Evolutionary conservation across 2,797 vertebrate species (phyloP).

Genomic region (Onychomys leucogaster): DNA sequence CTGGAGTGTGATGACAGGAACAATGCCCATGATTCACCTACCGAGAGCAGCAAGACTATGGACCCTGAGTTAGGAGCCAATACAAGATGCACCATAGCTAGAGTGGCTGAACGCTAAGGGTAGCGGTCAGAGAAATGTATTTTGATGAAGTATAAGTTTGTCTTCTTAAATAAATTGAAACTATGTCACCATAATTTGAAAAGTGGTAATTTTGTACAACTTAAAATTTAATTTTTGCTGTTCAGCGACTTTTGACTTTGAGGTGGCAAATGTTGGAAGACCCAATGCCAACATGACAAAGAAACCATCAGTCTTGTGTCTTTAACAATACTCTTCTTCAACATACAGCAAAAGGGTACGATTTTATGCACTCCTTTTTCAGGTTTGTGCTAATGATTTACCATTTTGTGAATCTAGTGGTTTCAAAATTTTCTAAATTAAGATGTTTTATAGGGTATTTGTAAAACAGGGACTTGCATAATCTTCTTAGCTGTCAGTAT

Average conservation of each 20-base stretch:
- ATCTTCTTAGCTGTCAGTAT: background rate
- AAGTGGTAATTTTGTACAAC: background rate
- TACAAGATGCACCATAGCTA: rapidly evolving
- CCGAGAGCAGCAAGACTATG: rapidly evolving
- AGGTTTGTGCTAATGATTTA: background rate
- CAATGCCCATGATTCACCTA: rapidly evolving
- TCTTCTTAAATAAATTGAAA: background rate
- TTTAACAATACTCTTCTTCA: background rate
- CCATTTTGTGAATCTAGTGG: background rate
- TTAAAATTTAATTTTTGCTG: background rate
- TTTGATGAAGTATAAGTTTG: background rate
- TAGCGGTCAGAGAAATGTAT: background rate
- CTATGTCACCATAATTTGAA: background rate
- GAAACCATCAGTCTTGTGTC: background rate
- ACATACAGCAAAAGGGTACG: background rate
- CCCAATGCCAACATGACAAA: background rate
- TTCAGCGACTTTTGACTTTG: background rate
- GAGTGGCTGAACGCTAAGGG: background rate
- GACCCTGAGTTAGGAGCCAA: background rate
- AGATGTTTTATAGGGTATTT: background rate
- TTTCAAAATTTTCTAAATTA: slow-evolving; percentile 32
- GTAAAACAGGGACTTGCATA: background rate
- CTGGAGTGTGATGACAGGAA: rapidly evolving
- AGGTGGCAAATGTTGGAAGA: background rate
- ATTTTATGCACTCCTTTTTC: background rate